Conservation (phyloP, 1,140 invertebrate genomes). For the Procambarus clarkii region DNA sequence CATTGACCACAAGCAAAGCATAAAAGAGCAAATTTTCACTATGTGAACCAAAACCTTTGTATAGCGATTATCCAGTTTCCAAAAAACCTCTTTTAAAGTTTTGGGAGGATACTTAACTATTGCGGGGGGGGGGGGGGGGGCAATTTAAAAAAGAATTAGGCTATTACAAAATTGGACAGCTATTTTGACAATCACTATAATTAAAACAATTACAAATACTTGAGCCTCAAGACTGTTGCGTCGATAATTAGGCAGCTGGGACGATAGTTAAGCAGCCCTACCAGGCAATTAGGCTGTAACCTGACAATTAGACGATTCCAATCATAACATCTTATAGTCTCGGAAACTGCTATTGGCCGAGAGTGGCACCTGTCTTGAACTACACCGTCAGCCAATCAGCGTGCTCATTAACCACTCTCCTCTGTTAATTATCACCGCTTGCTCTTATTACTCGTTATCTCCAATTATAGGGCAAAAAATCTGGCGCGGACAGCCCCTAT, state of each 20-base stretch:
- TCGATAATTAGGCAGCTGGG: background rate
- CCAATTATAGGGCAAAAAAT: conserved; percentile 46
- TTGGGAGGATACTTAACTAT: too few species aligned
- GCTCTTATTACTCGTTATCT: conserved; percentile 24
- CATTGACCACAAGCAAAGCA: too few species aligned
- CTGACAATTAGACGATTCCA: background rate
- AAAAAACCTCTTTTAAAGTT: background rate
- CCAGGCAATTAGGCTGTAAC: background rate
- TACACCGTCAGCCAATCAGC: conserved; percentile 10
- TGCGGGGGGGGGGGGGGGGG: too few species aligned
- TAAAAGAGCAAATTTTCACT: too few species aligned
- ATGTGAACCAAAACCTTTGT: too few species aligned
- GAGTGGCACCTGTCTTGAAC: background rate
- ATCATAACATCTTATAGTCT: background rate
- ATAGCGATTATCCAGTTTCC: background rate
- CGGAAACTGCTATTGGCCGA: background rate
- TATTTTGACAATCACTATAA: background rate
- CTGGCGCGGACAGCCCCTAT: conserved; percentile 25
- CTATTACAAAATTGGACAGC: background rate
- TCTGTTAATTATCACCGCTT: conserved; percentile 40
- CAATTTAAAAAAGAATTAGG: background rate
- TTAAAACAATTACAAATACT: background rate
- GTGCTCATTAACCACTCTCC: conserved; percentile 33
- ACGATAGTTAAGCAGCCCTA: background rate
- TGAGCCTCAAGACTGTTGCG: background rate